phyloP scores from a whole-genome alignment of 2,888 invertebrate genomes.

The Acheta domesticus region DNA sequence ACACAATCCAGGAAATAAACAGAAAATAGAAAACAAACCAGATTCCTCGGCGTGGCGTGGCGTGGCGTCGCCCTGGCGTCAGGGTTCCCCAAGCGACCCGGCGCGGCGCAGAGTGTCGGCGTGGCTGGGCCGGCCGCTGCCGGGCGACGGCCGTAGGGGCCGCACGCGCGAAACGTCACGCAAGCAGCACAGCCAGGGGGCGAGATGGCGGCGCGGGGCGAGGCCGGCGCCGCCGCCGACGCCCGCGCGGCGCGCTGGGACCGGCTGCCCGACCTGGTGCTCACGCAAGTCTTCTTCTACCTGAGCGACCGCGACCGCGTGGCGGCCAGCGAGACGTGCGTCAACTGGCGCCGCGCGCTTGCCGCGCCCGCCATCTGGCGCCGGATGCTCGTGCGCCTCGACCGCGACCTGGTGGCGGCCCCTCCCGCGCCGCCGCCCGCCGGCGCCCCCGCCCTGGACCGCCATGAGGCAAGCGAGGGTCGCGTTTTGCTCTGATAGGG shows the following conservation, averaged over 20 bases:
- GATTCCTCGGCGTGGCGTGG: too few relatives aligned
- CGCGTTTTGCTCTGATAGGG: too few relatives aligned
- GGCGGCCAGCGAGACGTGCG: slow-evolving; percentile 44
- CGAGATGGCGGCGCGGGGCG: neutral
- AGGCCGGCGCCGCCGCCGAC: neutral
- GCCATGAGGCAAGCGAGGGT: neutral
- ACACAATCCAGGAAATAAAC: too few relatives aligned
- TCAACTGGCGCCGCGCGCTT: slow-evolving; percentile 43
- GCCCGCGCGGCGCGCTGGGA: slow-evolving; percentile 38
- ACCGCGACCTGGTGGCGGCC: slow-evolving; percentile 42
- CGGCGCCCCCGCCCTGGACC: neutral
- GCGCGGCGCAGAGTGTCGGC: neutral
- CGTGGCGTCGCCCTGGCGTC: neutral
- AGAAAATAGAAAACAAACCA: too few relatives aligned
- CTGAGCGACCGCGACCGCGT: slow-evolving; percentile 44
- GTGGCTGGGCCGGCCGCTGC: neutral
- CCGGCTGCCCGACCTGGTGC: slow-evolving; percentile 42
- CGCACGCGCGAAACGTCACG: neutral
- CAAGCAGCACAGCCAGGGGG: neutral
- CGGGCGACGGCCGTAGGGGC: slow-evolving; percentile 10
- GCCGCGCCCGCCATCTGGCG: slow-evolving; percentile 44
- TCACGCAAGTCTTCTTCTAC: slow-evolving; percentile 43
- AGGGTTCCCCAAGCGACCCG: too few relatives aligned
- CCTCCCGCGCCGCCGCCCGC: slow-evolving; percentile 4
- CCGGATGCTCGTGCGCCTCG: slow-evolving; percentile 43